A percentile compares a stretch with the other conserved stretches of the same genome.
Evolutionary conservation across 2,797 vertebrate genomes (phyloP).

Genomic region (Synanceia verrucosa): DNA sequence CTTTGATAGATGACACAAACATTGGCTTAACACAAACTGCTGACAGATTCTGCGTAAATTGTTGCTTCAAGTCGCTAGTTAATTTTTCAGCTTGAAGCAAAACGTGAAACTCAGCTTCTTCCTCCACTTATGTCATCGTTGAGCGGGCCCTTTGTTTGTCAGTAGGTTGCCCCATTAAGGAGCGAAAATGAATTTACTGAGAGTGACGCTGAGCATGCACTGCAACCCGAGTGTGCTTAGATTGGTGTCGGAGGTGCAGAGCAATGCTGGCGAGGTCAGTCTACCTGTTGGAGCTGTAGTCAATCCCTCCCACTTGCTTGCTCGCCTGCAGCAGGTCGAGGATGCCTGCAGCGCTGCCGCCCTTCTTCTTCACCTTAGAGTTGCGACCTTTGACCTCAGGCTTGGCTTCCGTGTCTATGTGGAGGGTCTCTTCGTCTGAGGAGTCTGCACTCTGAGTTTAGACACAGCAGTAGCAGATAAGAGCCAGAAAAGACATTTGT

Average conservation of each 20-base stretch:
- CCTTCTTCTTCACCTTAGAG: slow-evolving; percentile 94
- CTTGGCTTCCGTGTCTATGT: slow-evolving; percentile 92
- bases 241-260: neutral
- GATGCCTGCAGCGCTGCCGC: slow-evolving; percentile 90
- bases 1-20: slow-evolving; percentile 81
- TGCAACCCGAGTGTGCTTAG: slow-evolving; percentile 26
- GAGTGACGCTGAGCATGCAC: slow-evolving; percentile 26
- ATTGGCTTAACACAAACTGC: slow-evolving; percentile 74
- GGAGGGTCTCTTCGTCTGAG: slow-evolving; percentile 95
- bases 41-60: slow-evolving; percentile 71
- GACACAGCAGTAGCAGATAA: neutral
- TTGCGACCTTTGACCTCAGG: slow-evolving; percentile 86
- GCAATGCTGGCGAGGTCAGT: slow-evolving; percentile 14
- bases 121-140: slow-evolving; percentile 30
- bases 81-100: slow-evolving; percentile 54
- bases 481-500: neutral
- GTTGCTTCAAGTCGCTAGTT: slow-evolving; percentile 60
- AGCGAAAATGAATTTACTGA: slow-evolving; percentile 38
- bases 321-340: slow-evolving; percentile 97
- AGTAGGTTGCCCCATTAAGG: slow-evolving; percentile 46
- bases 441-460: slow-evolving; percentile 86
- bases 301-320: slow-evolving; percentile 97
- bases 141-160: slow-evolving; percentile 58
- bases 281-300: slow-evolving; percentile 97
- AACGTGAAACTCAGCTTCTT: slow-evolving; percentile 53